Conservation (phyloP, 1,140 invertebrate genomes). For the Aricia agestis region DNA sequence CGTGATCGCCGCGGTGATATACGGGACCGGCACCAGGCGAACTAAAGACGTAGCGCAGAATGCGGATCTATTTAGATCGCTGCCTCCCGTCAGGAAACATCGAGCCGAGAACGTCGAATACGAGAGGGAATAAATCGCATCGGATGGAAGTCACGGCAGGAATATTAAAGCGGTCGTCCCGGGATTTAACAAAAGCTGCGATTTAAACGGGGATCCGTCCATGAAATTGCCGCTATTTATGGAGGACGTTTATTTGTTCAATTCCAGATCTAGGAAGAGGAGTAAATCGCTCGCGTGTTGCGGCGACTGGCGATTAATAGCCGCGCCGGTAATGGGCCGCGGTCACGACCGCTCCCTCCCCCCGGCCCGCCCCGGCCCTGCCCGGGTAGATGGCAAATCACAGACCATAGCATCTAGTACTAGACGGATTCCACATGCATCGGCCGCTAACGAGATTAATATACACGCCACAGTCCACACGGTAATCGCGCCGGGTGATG, state of each 20-base stretch:
- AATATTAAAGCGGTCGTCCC: conserved; percentile 17
- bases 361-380: no score
- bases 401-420: not conserved
- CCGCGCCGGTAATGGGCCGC: not conserved
- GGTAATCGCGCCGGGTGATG: not conserved
- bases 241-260: not conserved
- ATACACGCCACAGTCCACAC: not conserved
- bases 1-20: not conserved
- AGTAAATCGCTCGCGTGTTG: not conserved
- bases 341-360: not conserved
- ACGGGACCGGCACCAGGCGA: not conserved
- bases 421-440: not conserved
- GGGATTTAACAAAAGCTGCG: conserved; percentile 13
- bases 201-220: not conserved
- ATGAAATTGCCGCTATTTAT: not conserved
- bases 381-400: not conserved
- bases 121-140: not conserved
- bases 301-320: not conserved
- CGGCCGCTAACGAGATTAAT: not conserved
- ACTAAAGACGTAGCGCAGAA: not conserved
- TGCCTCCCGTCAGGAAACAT: not conserved
- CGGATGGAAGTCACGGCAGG: not conserved
- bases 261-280: not conserved
- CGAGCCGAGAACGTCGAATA: no score
- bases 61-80: not conserved